Conservation (phyloP, 2,797 vertebrate species). For the Tragopan temminckii region DNA sequence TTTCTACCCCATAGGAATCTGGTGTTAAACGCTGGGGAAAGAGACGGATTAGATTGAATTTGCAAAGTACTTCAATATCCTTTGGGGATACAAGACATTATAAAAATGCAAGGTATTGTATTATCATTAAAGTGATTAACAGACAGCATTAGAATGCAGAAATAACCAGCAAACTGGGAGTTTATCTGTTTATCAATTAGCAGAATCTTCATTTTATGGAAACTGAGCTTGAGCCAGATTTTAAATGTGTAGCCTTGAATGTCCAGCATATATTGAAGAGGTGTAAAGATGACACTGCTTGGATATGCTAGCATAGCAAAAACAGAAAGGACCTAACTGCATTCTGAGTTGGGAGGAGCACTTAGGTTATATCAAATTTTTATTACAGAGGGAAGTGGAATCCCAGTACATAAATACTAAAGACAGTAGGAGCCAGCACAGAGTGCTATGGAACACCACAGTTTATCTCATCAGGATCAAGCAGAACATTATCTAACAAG, state of each 20-base stretch:
- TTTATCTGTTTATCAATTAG: not conserved
- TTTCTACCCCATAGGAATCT: not conserved
- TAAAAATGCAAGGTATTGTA: not conserved
- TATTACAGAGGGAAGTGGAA: not conserved
- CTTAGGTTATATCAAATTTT: slow-evolving; percentile 59
- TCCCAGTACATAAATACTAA: slow-evolving; percentile 31
- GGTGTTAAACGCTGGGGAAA: not conserved
- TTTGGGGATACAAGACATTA: slow-evolving; percentile 1
- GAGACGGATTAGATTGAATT: not conserved
- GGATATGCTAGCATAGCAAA: slow-evolving; percentile 1
- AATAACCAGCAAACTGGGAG: not conserved
- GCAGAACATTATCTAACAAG: slow-evolving; percentile 18
- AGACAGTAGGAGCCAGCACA: not conserved
- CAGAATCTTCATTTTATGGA: not conserved
- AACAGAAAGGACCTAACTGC: not conserved
- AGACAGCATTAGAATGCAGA: not conserved
- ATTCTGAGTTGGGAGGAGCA: slow-evolving; percentile 14
- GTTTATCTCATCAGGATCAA: slow-evolving; percentile 32
- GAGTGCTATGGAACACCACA: not conserved
- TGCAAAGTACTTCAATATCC: slow-evolving; percentile 1
- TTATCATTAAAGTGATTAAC: slow-evolving; percentile 23
- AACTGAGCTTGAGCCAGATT: not conserved
- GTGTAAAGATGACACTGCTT: not conserved
- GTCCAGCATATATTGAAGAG: not conserved
- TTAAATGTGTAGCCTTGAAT: not conserved